Conservation (phyloP, 1,140 invertebrate genomes). For the Saccostrea cuccullata region DNA sequence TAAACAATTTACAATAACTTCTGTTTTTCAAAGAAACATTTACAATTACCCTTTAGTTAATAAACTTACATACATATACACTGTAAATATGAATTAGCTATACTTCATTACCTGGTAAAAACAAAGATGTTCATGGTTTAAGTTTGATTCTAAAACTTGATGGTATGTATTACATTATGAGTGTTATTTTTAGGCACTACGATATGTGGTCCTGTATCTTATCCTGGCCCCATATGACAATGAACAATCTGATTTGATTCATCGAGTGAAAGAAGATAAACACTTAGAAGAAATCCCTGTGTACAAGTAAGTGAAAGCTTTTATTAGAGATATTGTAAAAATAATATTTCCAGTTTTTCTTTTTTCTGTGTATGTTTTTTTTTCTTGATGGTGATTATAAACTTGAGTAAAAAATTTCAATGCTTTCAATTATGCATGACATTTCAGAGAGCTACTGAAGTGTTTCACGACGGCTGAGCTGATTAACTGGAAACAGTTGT, state of each 20-base stretch:
- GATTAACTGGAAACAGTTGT: slow-evolving; percentile 94
- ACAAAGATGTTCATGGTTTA: too few relatives aligned
- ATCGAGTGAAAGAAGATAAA: slow-evolving; percentile 94
- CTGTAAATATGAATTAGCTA: too few relatives aligned
- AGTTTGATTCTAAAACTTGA: too few relatives aligned
- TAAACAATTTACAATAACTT: too few relatives aligned
- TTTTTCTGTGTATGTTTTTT: background rate
- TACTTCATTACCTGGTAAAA: too few relatives aligned
- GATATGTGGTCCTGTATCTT: slow-evolving; percentile 94
- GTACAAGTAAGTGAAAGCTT: slow-evolving; percentile 81
- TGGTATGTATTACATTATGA: too few relatives aligned
- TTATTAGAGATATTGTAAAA: too few relatives aligned
- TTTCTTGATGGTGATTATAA: background rate
- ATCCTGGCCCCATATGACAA: slow-evolving; percentile 97
- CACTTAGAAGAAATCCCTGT: slow-evolving; percentile 92
- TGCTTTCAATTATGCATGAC: too few relatives aligned
- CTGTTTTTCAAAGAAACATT: too few relatives aligned
- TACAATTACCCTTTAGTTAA: too few relatives aligned
- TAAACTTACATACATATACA: too few relatives aligned
- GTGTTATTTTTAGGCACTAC: slow-evolving; percentile 81
- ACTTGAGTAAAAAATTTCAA: background rate
- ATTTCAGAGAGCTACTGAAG: slow-evolving; percentile 88
- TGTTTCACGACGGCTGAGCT: slow-evolving; percentile 97
- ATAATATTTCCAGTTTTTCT: background rate
- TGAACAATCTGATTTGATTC: slow-evolving; percentile 97